Base-by-base conservation (phyloP, 1,140 invertebrate genomes). In the Oryzaephilus surinamensis region DNA sequence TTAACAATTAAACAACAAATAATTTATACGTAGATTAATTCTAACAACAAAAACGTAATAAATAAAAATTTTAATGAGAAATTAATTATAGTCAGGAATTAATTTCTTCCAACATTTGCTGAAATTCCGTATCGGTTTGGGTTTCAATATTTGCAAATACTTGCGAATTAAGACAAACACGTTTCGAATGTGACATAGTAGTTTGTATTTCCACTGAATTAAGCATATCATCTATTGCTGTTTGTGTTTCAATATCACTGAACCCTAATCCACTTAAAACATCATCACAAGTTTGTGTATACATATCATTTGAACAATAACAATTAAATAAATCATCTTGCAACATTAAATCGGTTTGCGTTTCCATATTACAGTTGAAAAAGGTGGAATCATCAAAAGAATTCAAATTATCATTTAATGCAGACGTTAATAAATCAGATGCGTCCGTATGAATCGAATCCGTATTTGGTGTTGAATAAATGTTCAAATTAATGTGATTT, bases 241-340 rank as follows among this genome's bases (percentile, higher is more conserved):
- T 77, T 48, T 77, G 75, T 0, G 75, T 77, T 48, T 77, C 69
- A 24, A 70, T 76, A 38, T 76, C 64, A 4, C 8, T 24, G 4
- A 24, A 24, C 11, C 11, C 23, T 24, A 24, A 24, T 10, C 10
- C 23, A 24, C 60, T 21, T 62, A 60, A 13, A 73, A 49, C 21
- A 73, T 74, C 69, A 32, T 71, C 61, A 40, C 71, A 74, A 6
- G 74, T 77, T 52, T 77, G 74, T 2, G 74, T 77, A 42, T 65
- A 73, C 49, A 65, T 76, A 41, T 76, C 50, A 6, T 31, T 69
- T 35, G 71, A 72, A 6, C 69, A 62, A 46, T 60, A 38, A 20
- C 20, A 41, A 30, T 48, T 66, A 0, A 60, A 51, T 11, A 59
- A 41, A 10, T 56, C 50, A 41, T 54, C 49, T 6, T 53, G 35